These are phyloP conservation scores for Stictonetta naevosa DNA, from an alignment of 2,113 vertebrate species.

Conservation along the genomic window DNA sequence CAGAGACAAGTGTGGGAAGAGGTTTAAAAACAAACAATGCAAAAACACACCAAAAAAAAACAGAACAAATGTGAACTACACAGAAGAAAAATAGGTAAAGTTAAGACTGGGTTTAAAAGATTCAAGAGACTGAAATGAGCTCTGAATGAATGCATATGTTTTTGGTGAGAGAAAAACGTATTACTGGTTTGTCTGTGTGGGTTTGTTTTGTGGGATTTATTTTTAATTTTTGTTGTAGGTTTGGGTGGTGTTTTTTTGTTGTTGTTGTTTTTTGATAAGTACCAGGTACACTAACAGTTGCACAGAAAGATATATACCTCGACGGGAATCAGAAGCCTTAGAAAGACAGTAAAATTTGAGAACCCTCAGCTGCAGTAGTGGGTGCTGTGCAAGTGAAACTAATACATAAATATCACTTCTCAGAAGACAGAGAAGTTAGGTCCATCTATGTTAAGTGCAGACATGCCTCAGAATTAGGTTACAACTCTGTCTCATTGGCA, in stretches of 20 bases:
- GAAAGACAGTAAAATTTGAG: background rate
- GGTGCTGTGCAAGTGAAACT: background rate
- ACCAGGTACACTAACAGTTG: background rate
- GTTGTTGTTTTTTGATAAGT: background rate
- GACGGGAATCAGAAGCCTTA: background rate
- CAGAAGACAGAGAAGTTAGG: background rate
- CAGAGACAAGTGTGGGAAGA: background rate
- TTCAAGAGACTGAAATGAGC: background rate
- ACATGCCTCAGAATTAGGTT: background rate
- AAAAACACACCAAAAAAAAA: background rate
- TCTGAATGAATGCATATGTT: background rate
- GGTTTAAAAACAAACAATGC: background rate
- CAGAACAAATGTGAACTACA: background rate
- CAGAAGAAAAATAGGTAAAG: background rate
- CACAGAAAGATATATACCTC: background rate
- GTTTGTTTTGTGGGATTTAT: background rate
- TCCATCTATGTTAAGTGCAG: background rate
- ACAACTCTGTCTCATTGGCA: background rate
- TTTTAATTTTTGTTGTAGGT: background rate
- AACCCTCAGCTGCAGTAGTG: background rate
- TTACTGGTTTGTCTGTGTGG: background rate
- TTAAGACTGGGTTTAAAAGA: background rate
- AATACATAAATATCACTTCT: background rate
- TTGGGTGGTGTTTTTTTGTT: too few species aligned
- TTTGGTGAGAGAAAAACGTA: background rate